phyloP scores from a whole-genome alignment of 2,888 invertebrate species.

The Oxystoma pomonae region DNA sequence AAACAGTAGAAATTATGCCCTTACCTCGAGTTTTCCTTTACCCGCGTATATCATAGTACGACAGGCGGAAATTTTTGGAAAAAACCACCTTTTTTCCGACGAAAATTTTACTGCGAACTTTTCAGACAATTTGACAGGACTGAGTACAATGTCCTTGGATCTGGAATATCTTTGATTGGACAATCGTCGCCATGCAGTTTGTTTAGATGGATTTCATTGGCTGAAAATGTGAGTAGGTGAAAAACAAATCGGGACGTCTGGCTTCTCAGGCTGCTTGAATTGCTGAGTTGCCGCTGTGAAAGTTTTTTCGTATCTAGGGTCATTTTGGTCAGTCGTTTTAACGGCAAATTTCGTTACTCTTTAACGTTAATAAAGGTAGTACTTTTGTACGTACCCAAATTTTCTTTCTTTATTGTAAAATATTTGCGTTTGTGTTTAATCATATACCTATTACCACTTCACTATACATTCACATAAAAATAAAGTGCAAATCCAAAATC shows the following conservation, averaged over 20 bases:
- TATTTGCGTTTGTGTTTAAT: too few species aligned
- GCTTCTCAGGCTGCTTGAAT: too few species aligned
- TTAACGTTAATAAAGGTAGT: too few species aligned
- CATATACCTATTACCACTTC: too few species aligned
- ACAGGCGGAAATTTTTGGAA: slow-evolving; percentile 2
- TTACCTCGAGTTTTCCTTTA: slow-evolving; percentile 63
- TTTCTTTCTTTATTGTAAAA: too few species aligned
- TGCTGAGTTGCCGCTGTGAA: too few species aligned
- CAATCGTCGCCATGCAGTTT: background rate
- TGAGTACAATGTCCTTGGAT: background rate
- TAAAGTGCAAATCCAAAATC: too few species aligned
- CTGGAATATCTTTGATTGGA: background rate
- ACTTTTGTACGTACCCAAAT: too few species aligned
- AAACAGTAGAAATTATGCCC: slow-evolving; percentile 28
- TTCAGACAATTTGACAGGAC: background rate
- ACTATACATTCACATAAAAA: too few species aligned
- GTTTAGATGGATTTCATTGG: background rate
- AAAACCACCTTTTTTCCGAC: background rate
- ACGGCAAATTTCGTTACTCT: too few species aligned
- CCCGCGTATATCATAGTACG: slow-evolving; percentile 59
- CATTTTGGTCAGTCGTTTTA: too few species aligned
- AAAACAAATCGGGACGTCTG: background rate
- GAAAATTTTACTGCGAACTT: slow-evolving; percentile 11
- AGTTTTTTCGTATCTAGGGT: too few species aligned
- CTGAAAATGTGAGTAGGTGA: background rate